Base-by-base conservation (phyloP, 2,797 vertebrate species). In the Rhynchonycteris naso region DNA sequence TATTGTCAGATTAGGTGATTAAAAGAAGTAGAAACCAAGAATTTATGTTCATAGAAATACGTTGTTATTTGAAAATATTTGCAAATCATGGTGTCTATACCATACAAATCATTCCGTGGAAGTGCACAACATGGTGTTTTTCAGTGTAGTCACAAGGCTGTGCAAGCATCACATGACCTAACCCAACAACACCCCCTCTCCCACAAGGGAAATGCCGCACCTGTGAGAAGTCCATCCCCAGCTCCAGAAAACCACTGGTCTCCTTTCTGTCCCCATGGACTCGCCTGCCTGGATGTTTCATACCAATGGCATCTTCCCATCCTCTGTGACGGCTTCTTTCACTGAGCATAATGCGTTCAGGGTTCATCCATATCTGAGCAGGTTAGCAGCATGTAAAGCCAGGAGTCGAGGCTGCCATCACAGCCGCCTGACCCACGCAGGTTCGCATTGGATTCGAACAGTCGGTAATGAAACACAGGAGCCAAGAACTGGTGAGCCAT, bases 221-320 rank as follows among this genome's bases (percentile, higher is more conserved):
- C 7, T 0, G 0, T 1, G 1, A 26, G 50, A 0, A 4, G 14
- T 12, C 12, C 3, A 10, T 16, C 47, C 7, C 63, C 9, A 14
- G 2, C 14, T 19, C 61, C 50, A 2, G 21, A 30, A 52, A 47
- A 11, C 38, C 2, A 0, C 19, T 4, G 0, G 3, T 6, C 63
- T 7, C 1, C 15, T 21, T 43, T 26, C 71, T 3, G 1, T 26
- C 47, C 71, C 68, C 52, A 10, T 33, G 33, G 22, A 21, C 72
- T 15, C 9, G 21, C 30, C 52, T 21, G 0, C 33, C 69, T 5
- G 8, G 38, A 26, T 13, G 12, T 1, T 12, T 82, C 5, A 0
- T 1, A 18, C 7, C 22, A 28, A 11, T 4, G 12, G 56, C 63
- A 3, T 15, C 38, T 4, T 0, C 19, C 19, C 12, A 2, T 16